phyloP scores from a whole-genome alignment of 2,888 invertebrate genomes.

The Papilio demoleus region DNA sequence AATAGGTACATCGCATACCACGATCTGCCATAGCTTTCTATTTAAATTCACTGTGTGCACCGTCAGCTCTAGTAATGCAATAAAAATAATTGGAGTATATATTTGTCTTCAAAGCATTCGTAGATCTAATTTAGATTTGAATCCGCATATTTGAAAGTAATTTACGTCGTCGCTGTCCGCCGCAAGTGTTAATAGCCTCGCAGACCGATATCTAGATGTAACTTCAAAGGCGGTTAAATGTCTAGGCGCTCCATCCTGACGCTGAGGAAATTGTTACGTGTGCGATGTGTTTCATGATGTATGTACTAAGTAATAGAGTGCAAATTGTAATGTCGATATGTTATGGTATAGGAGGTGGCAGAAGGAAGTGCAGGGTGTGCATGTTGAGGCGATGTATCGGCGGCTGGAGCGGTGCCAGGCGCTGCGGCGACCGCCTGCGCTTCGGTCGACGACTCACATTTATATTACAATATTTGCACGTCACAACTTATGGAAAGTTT shows the following conservation, averaged over 20 bases:
- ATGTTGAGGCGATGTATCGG: constrained; percentile 54
- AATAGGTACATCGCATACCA: neutral
- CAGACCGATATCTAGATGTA: neutral
- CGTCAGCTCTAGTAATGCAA: neutral
- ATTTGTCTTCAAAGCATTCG: constrained; percentile 17
- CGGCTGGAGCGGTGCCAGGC: constrained; percentile 72
- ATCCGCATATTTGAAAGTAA: constrained; percentile 24
- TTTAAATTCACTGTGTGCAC: neutral
- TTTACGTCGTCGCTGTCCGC: constrained; percentile 6
- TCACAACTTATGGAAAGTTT: constrained; percentile 1
- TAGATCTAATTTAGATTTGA: constrained; percentile 18
- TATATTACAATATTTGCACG: constrained; percentile 5
- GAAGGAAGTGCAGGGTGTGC: constrained; percentile 47
- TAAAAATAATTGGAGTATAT: neutral
- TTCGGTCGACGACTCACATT: constrained; percentile 61
- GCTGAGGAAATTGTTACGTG: constrained; percentile 40
- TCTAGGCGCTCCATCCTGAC: constrained; percentile 29
- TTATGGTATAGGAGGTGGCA: constrained; percentile 37
- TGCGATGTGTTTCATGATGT: neutral
- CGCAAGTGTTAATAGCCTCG: constrained; percentile 3
- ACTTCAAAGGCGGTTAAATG: constrained; percentile 29
- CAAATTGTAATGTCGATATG: neutral
- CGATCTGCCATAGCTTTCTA: neutral
- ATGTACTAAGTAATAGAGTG: neutral
- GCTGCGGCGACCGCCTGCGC: constrained; percentile 62